phyloP scores from a whole-genome alignment of 2,888 invertebrate species.

The Eilema griseolum region DNA sequence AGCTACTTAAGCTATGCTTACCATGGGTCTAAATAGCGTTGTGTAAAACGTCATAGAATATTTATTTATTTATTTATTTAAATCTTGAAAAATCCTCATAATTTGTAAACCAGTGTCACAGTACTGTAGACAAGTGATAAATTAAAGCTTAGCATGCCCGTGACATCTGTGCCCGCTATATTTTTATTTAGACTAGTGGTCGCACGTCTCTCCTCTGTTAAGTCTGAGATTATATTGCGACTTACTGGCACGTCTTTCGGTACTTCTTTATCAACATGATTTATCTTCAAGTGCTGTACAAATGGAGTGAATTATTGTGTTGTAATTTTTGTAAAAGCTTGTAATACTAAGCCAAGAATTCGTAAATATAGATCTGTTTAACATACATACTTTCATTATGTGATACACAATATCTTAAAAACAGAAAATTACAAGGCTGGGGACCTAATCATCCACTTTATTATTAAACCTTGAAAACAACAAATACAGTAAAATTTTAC shows the following conservation, averaged over 20 bases:
- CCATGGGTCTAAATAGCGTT: no score
- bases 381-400: background rate
- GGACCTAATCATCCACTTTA: no score
- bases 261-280: background rate
- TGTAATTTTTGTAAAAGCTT: background rate
- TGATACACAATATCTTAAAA: background rate
- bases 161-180: conserved; percentile 53
- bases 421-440: no score
- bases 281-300: conserved; percentile 11
- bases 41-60: no score
- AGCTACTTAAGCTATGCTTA: no score
- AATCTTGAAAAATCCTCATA: conserved; percentile 7
- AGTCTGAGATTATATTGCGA: conserved; percentile 22
- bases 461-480: no score
- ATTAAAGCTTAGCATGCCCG: conserved; percentile 58
- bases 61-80: no score
- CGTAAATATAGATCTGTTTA: background rate
- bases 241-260: conserved; percentile 11
- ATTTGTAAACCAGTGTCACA: conserved; percentile 18
- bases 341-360: background rate
- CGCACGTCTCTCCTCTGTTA: conserved; percentile 23
- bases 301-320: background rate
- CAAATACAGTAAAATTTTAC: no score
- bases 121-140: conserved; percentile 52
- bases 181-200: conserved; percentile 50